Conservation (phyloP, 1,140 invertebrate species). For the Microvelia longipes region DNA sequence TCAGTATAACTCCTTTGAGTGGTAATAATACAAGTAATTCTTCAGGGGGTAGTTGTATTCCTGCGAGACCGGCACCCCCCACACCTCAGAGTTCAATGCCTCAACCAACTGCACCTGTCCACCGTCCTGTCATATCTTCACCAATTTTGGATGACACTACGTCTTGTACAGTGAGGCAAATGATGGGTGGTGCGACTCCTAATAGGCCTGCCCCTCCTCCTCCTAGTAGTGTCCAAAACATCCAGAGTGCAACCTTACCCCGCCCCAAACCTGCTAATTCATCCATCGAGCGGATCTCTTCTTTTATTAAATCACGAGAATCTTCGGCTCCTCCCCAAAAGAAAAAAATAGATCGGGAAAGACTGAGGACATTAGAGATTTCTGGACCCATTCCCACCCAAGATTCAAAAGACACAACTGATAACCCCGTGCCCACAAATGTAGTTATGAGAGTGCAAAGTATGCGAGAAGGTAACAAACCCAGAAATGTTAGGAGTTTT, state of each 20-base stretch:
- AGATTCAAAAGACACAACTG: too few species aligned
- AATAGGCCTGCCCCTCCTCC: constrained; percentile 23
- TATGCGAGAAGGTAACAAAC: constrained; percentile 42
- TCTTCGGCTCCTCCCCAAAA: constrained; percentile 9
- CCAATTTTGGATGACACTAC: constrained; percentile 64
- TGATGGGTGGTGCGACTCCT: constrained; percentile 23
- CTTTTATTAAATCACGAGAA: constrained; percentile 43
- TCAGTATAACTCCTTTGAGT: constrained; percentile 51
- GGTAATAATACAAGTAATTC: constrained; percentile 22
- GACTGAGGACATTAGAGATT: constrained; percentile 57
- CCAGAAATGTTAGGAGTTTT: constrained; percentile 51
- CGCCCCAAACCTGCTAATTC: constrained; percentile 9
- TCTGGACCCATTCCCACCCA: constrained; percentile 60
- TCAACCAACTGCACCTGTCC: constrained; percentile 5
- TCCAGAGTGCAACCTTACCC: background rate
- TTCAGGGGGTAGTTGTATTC: background rate
- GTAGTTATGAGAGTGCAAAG: constrained; percentile 57
- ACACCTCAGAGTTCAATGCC: too few species aligned
- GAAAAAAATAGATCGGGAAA: constrained; percentile 41
- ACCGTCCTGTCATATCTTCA: constrained; percentile 55
- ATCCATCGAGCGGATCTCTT: constrained; percentile 51
- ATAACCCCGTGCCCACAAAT: constrained; percentile 35
- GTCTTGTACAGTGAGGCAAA: constrained; percentile 48
- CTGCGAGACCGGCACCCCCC: background rate
- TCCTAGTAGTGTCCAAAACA: background rate